A percentile compares a stretch with the other conserved stretches of the same genome.
Conservation (phyloP, 2,888 invertebrate genomes). For the Cheiracanthium punctorium region DNA sequence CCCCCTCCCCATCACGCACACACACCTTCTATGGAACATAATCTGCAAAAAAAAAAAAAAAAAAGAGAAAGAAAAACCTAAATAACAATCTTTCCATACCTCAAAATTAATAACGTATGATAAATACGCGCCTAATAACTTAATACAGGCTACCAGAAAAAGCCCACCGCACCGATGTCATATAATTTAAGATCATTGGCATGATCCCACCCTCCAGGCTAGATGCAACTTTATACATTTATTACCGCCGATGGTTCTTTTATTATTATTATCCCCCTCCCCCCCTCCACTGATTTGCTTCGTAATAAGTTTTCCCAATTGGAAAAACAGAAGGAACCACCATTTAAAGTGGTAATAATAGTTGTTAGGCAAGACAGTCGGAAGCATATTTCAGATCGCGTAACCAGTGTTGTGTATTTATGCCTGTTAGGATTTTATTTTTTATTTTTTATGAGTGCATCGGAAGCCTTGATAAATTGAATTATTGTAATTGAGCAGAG, state of each 20-base stretch:
- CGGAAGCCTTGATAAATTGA: constrained; percentile 60
- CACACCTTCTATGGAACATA: too few species aligned
- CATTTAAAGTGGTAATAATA: constrained; percentile 60
- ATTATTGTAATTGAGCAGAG: constrained; percentile 56
- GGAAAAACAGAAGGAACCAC: constrained; percentile 52
- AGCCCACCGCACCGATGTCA: constrained; percentile 21
- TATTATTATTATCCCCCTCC: background rate
- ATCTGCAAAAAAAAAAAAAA: constrained; percentile 38
- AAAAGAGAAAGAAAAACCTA: constrained; percentile 21
- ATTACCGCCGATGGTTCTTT: background rate
- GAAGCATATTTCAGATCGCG: constrained; percentile 37
- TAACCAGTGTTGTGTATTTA: constrained; percentile 17
- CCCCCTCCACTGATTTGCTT: background rate
- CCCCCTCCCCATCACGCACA: too few species aligned
- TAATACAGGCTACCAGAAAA: constrained; percentile 55
- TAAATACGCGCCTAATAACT: constrained; percentile 67
- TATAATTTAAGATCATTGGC: constrained; percentile 49
- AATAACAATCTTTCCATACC: constrained; percentile 26
- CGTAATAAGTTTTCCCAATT: constrained; percentile 62
- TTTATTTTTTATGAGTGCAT: constrained; percentile 30
- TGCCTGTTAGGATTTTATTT: background rate
- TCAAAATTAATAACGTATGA: constrained; percentile 65
- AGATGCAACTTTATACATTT: constrained; percentile 4
- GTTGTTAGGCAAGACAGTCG: constrained; percentile 53
- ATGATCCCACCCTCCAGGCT: background rate